Percentiles rank a stretch among this genome's conserved stretches.
phyloP scores from a whole-genome alignment of 2,888 invertebrate genomes.

The Nephrotoma appendiculata region DNA sequence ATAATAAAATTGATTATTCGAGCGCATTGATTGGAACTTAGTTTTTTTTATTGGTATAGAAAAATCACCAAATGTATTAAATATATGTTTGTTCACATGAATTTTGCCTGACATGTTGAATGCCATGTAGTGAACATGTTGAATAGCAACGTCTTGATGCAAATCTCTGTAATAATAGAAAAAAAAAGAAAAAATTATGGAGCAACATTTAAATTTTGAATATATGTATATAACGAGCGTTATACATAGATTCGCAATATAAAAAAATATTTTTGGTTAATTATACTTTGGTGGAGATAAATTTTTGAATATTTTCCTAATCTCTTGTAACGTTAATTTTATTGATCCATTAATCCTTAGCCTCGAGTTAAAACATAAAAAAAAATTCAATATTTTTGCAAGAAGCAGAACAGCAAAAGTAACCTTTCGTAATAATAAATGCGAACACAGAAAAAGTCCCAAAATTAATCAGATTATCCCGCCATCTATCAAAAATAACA shows the following conservation, averaged over 20 bases:
- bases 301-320: neutral
- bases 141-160: slow-evolving; percentile 67
- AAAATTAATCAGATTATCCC: neutral
- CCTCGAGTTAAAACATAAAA: neutral
- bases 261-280: too few relatives aligned
- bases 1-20: neutral
- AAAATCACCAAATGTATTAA: slow-evolving; percentile 5
- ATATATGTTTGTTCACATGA: slow-evolving; percentile 65
- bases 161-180: slow-evolving; percentile 49
- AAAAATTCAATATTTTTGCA: too few relatives aligned
- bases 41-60: neutral
- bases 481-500: neutral
- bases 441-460: neutral
- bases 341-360: neutral
- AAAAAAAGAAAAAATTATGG: neutral
- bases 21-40: neutral
- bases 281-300: too few relatives aligned
- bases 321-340: neutral
- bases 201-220: neutral
- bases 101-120: slow-evolving; percentile 59
- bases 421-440: neutral
- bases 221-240: too few relatives aligned
- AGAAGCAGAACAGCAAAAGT: neutral
- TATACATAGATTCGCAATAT: too few relatives aligned
- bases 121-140: slow-evolving; percentile 60